Conservation (phyloP, 2,888 invertebrate genomes). For the Aleiodes leptofemur region DNA sequence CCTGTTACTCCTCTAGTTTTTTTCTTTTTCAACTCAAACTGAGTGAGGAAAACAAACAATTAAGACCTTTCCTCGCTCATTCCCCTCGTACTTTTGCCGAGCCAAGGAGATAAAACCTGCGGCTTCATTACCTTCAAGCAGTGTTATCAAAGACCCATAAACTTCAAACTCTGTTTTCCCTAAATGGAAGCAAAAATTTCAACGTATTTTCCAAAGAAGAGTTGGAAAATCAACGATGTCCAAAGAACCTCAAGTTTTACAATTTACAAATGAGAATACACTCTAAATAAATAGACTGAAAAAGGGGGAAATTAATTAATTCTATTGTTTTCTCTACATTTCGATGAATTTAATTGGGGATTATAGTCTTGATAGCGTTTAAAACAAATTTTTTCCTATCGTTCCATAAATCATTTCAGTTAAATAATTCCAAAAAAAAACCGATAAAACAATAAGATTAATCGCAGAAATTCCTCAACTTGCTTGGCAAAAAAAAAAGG, state of each 20-base stretch:
- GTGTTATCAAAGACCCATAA: slow-evolving; percentile 35
- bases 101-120: slow-evolving; percentile 43
- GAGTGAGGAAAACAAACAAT: slow-evolving; percentile 41
- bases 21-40: slow-evolving; percentile 12
- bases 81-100: background rate
- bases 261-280: too few species aligned
- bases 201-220: too few species aligned
- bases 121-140: slow-evolving; percentile 44
- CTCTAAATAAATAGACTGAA: too few species aligned
- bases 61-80: slow-evolving; percentile 20
- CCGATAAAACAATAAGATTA: background rate
- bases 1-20: slow-evolving; percentile 24
- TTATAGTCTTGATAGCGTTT: too few species aligned
- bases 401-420: too few species aligned
- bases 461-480: background rate
- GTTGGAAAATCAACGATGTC: background rate
- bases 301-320: too few species aligned
- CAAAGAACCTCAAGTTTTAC: background rate
- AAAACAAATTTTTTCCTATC: too few species aligned
- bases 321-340: too few species aligned
- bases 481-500: too few species aligned
- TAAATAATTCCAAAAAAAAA: background rate
- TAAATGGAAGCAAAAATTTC: slow-evolving; percentile 7
- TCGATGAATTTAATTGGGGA: too few species aligned
- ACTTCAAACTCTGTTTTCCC: slow-evolving; percentile 33